These are phyloP conservation scores for Thalassaphorura encarpata DNA, from an alignment of 1,140 invertebrate species.

Conservation along the genomic window DNA sequence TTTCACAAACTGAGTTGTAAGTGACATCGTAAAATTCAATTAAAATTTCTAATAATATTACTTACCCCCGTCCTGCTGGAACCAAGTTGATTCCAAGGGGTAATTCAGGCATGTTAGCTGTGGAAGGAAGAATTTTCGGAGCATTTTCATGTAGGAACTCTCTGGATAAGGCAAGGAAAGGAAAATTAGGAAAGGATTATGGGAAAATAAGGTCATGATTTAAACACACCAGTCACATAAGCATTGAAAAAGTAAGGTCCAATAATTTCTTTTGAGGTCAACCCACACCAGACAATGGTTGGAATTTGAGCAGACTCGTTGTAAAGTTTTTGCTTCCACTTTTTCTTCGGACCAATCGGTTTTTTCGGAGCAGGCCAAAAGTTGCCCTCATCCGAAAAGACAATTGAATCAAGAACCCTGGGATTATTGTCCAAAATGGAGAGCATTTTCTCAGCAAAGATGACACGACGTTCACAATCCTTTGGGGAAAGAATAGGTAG, in stretches of 20 bases:
- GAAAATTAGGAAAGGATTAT: background rate
- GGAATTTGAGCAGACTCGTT: constrained; percentile 19
- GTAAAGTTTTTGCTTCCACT: background rate
- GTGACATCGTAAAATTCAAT: too few relatives aligned
- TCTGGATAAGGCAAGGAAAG: constrained; percentile 3
- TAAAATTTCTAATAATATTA: too few relatives aligned
- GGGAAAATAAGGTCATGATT: background rate
- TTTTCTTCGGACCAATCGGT: background rate
- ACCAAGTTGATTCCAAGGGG: constrained; percentile 12
- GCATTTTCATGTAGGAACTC: constrained; percentile 22
- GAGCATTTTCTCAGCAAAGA: constrained; percentile 18
- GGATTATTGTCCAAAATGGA: constrained; percentile 15
- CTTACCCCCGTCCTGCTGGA: constrained; percentile 32
- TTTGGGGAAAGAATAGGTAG: constrained; percentile 11
- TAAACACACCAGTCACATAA: constrained; percentile 21
- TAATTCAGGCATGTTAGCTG: constrained; percentile 15
- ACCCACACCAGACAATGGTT: constrained; percentile 29
- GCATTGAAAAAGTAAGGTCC: constrained; percentile 32
- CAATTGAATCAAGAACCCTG: constrained; percentile 8
- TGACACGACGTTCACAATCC: constrained; percentile 10
- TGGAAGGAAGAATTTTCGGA: constrained; percentile 18
- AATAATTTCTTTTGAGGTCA: constrained; percentile 20
- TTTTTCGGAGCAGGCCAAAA: constrained; percentile 8
- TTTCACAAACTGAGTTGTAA: too few relatives aligned
- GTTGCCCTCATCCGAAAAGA: constrained; percentile 30